Percentiles rank a stretch among this genome's conserved stretches.
Evolutionary conservation across 2,797 vertebrate genomes (phyloP).

Genomic region (Ceryle rudis): DNA sequence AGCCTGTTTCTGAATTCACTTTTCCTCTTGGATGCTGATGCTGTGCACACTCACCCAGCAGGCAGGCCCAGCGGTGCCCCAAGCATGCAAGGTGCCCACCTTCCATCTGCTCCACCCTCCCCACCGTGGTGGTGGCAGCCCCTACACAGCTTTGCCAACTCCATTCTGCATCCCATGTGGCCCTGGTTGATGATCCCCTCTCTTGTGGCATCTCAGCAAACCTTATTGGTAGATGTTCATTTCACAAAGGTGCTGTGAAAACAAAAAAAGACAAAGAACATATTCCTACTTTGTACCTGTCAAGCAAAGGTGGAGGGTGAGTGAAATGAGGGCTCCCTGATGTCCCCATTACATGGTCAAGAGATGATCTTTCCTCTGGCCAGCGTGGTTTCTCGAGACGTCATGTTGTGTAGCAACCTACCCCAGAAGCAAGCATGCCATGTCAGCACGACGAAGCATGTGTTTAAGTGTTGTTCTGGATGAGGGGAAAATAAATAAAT

Average conservation of each 20-base stretch:
- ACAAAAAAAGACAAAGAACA: not conserved
- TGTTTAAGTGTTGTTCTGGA: conserved; percentile 34
- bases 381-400: rapidly evolving
- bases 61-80: rapidly evolving
- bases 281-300: not conserved
- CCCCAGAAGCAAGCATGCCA: not conserved
- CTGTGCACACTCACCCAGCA: not conserved
- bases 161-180: rapidly evolving
- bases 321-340: not conserved
- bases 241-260: not conserved
- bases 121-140: rapidly evolving
- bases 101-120: not conserved
- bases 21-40: not conserved
- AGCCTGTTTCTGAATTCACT: not conserved
- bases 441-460: not conserved
- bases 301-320: not conserved
- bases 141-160: rapidly evolving
- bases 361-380: not conserved
- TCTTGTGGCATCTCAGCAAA: rapidly evolving
- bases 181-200: not conserved
- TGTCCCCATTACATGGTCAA: rapidly evolving
- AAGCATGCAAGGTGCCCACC: rapidly evolving
- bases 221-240: not conserved
- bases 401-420: not conserved
- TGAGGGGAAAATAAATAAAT: not conserved